These are phyloP conservation scores for Actinia equina DNA, from an alignment of 64 coral and sea anemone genomes.

Conservation along the genomic window DNA sequence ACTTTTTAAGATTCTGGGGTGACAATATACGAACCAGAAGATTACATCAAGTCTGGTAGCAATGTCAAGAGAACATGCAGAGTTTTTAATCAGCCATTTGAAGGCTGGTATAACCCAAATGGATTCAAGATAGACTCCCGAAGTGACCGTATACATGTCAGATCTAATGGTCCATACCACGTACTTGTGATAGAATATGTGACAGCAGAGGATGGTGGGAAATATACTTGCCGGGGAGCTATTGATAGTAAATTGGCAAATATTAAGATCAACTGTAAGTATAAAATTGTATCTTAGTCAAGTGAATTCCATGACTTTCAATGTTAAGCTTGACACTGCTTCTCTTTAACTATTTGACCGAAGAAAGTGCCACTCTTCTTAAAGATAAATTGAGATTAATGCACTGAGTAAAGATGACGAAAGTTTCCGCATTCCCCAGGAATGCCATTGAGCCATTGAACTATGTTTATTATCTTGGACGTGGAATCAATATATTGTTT, in stretches of 20 bases:
- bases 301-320: too few relatives aligned
- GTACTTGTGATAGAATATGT: conserved; percentile 4
- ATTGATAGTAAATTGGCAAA: neutral
- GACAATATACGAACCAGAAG: conserved; percentile 4
- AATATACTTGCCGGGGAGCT: conserved; percentile 6
- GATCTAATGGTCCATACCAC: neutral
- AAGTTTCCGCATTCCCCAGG: neutral
- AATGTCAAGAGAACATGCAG: neutral
- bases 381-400: too few relatives aligned
- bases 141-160: neutral
- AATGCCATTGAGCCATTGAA: neutral
- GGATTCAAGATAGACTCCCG: neutral
- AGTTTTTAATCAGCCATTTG: neutral
- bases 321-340: too few relatives aligned
- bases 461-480: too few relatives aligned
- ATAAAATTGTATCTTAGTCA: neutral
- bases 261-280: conserved; percentile 21
- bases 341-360: neutral
- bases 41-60: neutral
- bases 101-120: conserved; percentile 16
- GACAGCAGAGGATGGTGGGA: conserved; percentile 26
- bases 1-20: conserved; percentile 3
- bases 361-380: neutral
- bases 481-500: too few relatives aligned
- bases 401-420: neutral